Base-by-base conservation (phyloP, 30 jellyfish, hydroid and myxozoan species). In the Euphysa ruthae region DNA sequence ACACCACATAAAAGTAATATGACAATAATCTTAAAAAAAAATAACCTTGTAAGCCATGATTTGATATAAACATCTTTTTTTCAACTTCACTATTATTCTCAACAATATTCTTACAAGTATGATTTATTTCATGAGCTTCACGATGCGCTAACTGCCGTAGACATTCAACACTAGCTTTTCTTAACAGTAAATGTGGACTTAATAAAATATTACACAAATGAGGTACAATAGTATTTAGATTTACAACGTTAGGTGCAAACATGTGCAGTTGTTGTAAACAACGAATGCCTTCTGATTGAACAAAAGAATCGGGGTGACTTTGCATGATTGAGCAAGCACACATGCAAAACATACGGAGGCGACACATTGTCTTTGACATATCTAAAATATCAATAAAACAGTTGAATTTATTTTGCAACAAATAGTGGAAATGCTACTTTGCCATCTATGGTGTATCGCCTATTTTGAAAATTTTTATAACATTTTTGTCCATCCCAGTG, bases 251-350 rank as follows among this genome's bases (percentile, higher is more conserved):
- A 2, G 97, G 97, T 8, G 97, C 97, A 71, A 88, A 88, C 8
- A 88, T 66, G 51, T 88, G 97, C 32, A 88, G 74, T 32, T 88
- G 97, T 21, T 88, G 97, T 14, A 88, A 78, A 63, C 97, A 88
- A 43, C 77, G 55, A 10, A 88, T 81, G 6, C 94, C 92, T 64
- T 88, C 97, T n/a, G 97, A 73, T 70, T 75, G 97, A 13, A 88
- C 97, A 49, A 88, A 69, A n/a, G 97, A 81, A 60, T 88, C 97
- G 0, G 97, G 94, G 52, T 88, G 93, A 46, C 63, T 74, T 73
- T 88, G 97, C 97, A 88, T 88, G 61, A 88, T 84, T 26, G 97
- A 80, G 38, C 97, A 88, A 16, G 97, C 94, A 8, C 93, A 62
- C 86, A 79, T 80, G 51, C 97, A 88, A 27, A 81, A 88, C 93